phyloP scores from a whole-genome alignment of 2,113 vertebrate species.

The Pangasianodon hypophthalmus region DNA sequence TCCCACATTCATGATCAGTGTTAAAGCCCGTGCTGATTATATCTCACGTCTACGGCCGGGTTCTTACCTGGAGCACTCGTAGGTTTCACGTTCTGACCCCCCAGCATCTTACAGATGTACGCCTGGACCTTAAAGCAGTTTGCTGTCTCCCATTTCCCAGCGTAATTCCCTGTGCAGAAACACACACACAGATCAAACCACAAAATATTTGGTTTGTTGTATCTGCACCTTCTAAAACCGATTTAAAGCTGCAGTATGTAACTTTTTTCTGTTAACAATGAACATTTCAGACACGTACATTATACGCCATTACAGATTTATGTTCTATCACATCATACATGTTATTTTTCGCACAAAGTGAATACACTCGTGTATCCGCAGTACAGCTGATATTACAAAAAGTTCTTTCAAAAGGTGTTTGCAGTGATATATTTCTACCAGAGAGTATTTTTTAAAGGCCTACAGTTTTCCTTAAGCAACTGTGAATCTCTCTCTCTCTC shows the following conservation, averaged over 20 bases:
- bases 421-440: neutral
- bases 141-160: constrained; percentile 77
- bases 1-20: neutral
- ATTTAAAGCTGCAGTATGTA: neutral
- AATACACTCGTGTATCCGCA: too few species aligned
- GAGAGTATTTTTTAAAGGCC: neutral
- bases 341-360: neutral
- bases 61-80: constrained; percentile 69
- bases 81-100: constrained; percentile 74
- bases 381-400: neutral
- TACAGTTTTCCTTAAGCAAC: neutral
- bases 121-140: constrained; percentile 76
- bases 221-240: neutral
- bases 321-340: neutral
- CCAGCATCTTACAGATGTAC: constrained; percentile 76
- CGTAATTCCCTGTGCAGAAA: constrained; percentile 70
- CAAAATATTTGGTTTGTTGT: neutral
- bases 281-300: neutral
- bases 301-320: neutral
- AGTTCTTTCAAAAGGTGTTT: neutral
- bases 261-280: neutral
- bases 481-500: neutral
- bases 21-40: neutral
- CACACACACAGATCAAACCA: neutral
- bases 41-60: neutral